phyloP scores from a whole-genome alignment of 2,888 invertebrate species.

The Folsomia candida region DNA sequence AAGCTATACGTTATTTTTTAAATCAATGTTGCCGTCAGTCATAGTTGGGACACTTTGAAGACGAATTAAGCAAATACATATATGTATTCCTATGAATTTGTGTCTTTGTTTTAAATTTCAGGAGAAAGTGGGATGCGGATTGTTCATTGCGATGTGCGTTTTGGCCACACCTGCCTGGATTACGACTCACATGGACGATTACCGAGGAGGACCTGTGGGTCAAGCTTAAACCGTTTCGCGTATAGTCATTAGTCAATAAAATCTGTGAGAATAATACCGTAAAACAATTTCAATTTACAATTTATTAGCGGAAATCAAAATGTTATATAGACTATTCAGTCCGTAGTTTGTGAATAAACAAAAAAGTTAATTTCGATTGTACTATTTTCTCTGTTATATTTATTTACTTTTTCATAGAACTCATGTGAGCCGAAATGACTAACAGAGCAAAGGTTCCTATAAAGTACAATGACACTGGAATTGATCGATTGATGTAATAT shows the following conservation, averaged over 20 bases:
- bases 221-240: neutral
- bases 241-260: neutral
- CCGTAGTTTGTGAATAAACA: neutral
- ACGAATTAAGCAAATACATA: too few relatives aligned
- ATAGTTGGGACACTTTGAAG: too few relatives aligned
- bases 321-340: too few relatives aligned
- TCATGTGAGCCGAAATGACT: slow-evolving; percentile 50
- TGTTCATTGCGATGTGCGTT: slow-evolving; percentile 37
- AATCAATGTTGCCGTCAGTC: too few relatives aligned
- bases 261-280: neutral
- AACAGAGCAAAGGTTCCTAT: slow-evolving; percentile 65
- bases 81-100: too few relatives aligned
- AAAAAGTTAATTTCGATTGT: too few relatives aligned
- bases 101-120: slow-evolving; percentile 17
- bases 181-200: slow-evolving; percentile 48
- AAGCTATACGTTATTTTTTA: too few relatives aligned
- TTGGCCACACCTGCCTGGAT: slow-evolving; percentile 47
- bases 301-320: too few relatives aligned
- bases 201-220: slow-evolving; percentile 38
- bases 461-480: slow-evolving; percentile 73
- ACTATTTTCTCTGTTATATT: too few relatives aligned
- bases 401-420: slow-evolving; percentile 19
- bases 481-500: slow-evolving; percentile 72
- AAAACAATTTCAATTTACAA: neutral
- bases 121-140: slow-evolving; percentile 45